Conservation (phyloP, 2,888 invertebrate genomes). For the Hyposoter didymator region DNA sequence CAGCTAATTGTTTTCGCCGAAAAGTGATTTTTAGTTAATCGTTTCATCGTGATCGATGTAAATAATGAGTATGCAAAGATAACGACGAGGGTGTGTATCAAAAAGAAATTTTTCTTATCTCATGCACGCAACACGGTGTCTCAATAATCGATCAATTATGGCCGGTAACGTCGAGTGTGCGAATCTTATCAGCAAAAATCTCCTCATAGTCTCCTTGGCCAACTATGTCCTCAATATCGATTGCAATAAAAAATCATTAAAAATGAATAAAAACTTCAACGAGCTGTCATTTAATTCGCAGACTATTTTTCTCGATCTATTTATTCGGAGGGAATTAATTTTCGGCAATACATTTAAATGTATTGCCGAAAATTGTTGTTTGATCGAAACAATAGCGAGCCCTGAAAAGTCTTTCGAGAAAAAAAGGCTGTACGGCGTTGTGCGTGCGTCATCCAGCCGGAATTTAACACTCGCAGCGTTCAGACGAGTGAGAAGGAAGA, state of each 20-base stretch:
- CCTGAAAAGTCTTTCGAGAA: conserved; percentile 56
- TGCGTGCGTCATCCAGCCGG: conserved; percentile 80
- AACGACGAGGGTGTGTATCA: neutral
- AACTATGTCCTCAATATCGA: neutral
- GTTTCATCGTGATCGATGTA: neutral
- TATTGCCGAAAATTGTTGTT: neutral
- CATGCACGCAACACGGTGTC: neutral
- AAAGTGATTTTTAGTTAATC: neutral
- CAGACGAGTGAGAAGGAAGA: conserved; percentile 46
- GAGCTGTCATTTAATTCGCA: neutral
- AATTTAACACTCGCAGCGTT: conserved; percentile 78
- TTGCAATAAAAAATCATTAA: neutral
- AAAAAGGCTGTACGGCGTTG: conserved; percentile 49
- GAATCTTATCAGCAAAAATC: neutral
- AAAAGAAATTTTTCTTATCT: conserved; percentile 31
- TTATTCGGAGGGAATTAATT: neutral
- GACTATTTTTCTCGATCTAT: neutral
- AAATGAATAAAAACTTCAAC: neutral
- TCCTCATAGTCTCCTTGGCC: neutral
- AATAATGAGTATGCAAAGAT: conserved; percentile 1
- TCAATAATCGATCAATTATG: neutral
- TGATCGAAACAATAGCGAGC: conserved; percentile 20
- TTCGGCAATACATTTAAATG: too few species aligned
- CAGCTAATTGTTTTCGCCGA: neutral
- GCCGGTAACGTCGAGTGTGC: neutral